Conservation (phyloP, 92 coral and sea anemone genomes). For the Paramuricea clavata region DNA sequence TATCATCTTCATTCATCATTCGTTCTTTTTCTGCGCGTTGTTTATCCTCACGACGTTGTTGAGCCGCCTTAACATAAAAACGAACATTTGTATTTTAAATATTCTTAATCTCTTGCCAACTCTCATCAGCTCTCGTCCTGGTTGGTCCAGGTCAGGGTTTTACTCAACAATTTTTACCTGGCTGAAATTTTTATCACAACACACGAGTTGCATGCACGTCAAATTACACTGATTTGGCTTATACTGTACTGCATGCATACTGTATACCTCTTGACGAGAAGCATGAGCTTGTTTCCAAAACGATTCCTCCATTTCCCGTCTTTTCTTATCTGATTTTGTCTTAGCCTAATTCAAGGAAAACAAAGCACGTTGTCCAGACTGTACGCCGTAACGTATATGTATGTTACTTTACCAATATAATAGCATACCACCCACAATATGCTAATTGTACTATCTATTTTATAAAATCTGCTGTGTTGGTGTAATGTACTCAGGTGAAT, state of each 20-base stretch:
- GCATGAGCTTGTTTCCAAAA: conserved; percentile 88
- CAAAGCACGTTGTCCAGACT: background rate
- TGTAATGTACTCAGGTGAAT: too few species aligned
- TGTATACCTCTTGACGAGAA: conserved; percentile 91
- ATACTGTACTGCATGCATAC: background rate
- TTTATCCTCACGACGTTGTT: conserved; percentile 97
- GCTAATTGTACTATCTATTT: too few species aligned
- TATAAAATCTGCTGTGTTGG: too few species aligned
- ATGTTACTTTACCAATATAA: too few species aligned
- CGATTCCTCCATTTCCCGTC: conserved; percentile 93
- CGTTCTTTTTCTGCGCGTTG: conserved; percentile 91
- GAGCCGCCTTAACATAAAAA: conserved; percentile 81
- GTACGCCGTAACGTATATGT: too few species aligned
- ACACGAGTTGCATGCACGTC: background rate
- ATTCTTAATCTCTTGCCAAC: background rate
- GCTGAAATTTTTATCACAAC: background rate
- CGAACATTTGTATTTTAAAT: too few species aligned
- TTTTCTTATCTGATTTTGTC: conserved; percentile 91
- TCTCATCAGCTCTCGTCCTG: too few species aligned
- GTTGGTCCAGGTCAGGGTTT: too few species aligned
- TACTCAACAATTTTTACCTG: too few species aligned
- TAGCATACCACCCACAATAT: too few species aligned
- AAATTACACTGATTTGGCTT: too few species aligned
- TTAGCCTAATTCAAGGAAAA: conserved; percentile 80
- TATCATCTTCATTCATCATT: conserved; percentile 96